These are phyloP conservation scores for Misgurnus anguillicaudatus DNA, from an alignment of 2,113 vertebrate genomes.

Conservation along the genomic window DNA sequence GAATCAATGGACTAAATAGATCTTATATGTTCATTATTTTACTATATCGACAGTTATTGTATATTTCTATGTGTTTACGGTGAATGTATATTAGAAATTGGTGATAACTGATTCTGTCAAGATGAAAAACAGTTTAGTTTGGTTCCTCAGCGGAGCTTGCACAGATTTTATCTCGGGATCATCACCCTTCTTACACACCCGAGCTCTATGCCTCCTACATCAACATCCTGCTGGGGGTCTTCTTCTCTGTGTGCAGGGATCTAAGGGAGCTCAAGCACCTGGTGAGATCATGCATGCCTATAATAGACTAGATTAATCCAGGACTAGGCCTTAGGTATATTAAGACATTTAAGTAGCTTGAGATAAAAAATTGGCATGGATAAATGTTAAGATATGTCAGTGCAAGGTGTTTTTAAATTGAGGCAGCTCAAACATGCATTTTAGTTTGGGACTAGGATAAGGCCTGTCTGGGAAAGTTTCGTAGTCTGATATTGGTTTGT, in stretches of 20 bases:
- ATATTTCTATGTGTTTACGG: too few relatives aligned
- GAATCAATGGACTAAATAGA: too few relatives aligned
- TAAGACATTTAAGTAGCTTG: too few relatives aligned
- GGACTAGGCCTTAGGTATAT: too few relatives aligned
- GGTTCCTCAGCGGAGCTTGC: slow-evolving; percentile 82
- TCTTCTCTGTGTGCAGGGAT: slow-evolving; percentile 93
- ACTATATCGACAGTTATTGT: too few relatives aligned
- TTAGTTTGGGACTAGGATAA: too few relatives aligned
- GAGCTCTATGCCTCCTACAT: slow-evolving; percentile 93
- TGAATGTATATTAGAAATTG: neutral
- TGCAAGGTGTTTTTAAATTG: too few relatives aligned
- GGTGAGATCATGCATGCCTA: slow-evolving; percentile 71
- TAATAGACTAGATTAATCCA: neutral
- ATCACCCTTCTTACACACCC: slow-evolving; percentile 83
- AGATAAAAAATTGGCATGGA: too few relatives aligned
- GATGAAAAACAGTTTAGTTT: slow-evolving; percentile 28
- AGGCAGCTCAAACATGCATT: too few relatives aligned
- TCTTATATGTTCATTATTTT: too few relatives aligned
- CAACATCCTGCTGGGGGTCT: slow-evolving; percentile 96
- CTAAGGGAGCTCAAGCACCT: slow-evolving; percentile 91
- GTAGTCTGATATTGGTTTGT: neutral
- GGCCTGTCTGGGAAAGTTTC: neutral
- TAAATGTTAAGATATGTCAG: too few relatives aligned
- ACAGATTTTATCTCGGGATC: slow-evolving; percentile 86
- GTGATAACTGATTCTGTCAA: neutral